Base-by-base conservation (phyloP, 2,888 invertebrate species). In the Candidula unifasciata region DNA sequence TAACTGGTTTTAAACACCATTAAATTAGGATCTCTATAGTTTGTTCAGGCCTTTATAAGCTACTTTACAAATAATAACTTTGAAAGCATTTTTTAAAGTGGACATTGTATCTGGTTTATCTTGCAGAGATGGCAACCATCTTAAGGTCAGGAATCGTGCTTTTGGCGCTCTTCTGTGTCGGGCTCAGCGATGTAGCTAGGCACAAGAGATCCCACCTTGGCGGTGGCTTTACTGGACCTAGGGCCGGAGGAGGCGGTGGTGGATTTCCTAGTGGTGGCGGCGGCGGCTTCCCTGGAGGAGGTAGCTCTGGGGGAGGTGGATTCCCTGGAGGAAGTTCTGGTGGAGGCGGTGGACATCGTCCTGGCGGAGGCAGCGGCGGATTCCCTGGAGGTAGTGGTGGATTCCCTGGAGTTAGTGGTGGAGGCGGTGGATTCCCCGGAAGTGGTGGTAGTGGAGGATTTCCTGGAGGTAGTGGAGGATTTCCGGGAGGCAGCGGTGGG, bases 301-400 rank as follows among this genome's bases (percentile, higher is more conserved):
- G n/a, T n/a, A n/a, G 91, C 90, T 85, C 87, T 90, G 69, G 90
- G 44, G 30, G 77, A 60, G 77, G 77, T 8, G 60, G 77, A 5
- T 30, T 24, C 57, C 35, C 60, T 77, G 77, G 77, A 33, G 60
- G 64, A 5, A 64, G 78, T 0, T 73, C 73, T 2, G 77, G 77
- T 33, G 57, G 60, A 60, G 54, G 60, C 73, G 73, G 73, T 30
- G 57, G 76, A 27, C n/a, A 52, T 52, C 24, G 74, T 2, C 21
- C 16, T 44, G 18, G 44, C 52, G 78, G 90, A 91, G 37, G 91
- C 91, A n/a, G n/a, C 6, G 44, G 44, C 44, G 81, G 91, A 91
- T 85, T 86, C 90, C 60, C 89, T 91, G 85, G 91, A n/a, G 30
- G 33, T 0, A n/a, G 30, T 2, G n/a, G 52, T 52, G 27, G 74